phyloP scores from a whole-genome alignment of 2,888 invertebrate species.

The Oasisia sp. region DNA sequence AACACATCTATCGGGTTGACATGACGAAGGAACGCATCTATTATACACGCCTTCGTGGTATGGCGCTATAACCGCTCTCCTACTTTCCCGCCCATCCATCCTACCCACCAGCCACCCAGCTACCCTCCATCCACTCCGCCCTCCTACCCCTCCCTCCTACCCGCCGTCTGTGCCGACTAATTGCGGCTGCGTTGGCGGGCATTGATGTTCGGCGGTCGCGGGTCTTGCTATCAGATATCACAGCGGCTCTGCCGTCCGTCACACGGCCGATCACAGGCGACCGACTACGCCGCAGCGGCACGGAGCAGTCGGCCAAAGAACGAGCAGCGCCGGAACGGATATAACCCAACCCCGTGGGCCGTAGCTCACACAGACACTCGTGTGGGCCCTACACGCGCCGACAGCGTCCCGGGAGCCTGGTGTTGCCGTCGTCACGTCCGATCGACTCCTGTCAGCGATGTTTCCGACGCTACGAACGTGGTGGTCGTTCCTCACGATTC shows the following conservation, averaged over 20 bases:
- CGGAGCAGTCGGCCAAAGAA: background rate
- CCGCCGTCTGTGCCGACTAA: background rate
- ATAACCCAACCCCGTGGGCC: background rate
- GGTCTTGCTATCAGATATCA: background rate
- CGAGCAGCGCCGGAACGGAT: background rate
- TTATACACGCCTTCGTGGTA: no score
- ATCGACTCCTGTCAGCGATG: background rate
- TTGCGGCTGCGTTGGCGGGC: background rate
- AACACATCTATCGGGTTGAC: no score
- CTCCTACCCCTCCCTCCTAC: background rate
- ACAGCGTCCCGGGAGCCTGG: background rate
- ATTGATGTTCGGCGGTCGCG: background rate
- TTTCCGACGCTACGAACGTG: background rate
- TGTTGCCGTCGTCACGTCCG: background rate
- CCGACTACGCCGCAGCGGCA: background rate
- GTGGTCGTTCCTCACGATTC: background rate
- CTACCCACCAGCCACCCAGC: no score
- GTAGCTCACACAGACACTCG: background rate
- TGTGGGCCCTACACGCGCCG: no score
- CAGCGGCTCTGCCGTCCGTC: background rate
- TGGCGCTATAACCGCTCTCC: no score
- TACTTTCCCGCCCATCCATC: no score
- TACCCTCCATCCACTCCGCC: background rate
- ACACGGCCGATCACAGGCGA: background rate
- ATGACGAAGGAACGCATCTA: no score